phyloP scores from a whole-genome alignment of 2,888 invertebrate species.

The Cheilosia urbana region DNA sequence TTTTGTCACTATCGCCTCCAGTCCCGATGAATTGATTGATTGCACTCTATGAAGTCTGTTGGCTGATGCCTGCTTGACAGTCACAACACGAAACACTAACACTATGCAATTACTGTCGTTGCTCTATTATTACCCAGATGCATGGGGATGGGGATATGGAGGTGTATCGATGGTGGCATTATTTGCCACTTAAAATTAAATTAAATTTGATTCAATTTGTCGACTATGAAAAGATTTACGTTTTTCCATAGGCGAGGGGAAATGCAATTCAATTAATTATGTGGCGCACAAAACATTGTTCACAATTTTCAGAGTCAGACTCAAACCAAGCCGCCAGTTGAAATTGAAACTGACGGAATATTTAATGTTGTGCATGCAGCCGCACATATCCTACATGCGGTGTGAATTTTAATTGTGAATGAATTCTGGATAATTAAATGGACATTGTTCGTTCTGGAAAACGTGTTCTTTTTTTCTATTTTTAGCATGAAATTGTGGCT shows the following conservation, averaged over 20 bases:
- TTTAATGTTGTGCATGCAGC: conserved; percentile 1
- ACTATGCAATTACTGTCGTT: conserved; percentile 54
- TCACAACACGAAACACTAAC: conserved; percentile 54
- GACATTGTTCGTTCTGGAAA: conserved; percentile 43
- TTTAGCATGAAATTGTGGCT: not conserved
- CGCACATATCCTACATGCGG: conserved; percentile 11
- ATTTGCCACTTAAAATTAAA: conserved; percentile 67
- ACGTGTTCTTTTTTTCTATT: conserved; percentile 3
- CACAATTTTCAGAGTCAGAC: conserved; percentile 57
- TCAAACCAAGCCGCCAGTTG: not conserved
- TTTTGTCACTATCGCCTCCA: conserved; percentile 40
- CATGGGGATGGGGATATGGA: conserved; percentile 15
- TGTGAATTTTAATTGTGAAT: conserved; percentile 70
- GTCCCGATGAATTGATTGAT: conserved; percentile 63
- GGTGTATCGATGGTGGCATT: conserved; percentile 50
- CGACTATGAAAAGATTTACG: conserved; percentile 37
- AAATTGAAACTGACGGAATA: conserved; percentile 10
- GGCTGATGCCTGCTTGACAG: conserved; percentile 40
- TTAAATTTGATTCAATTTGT: conserved; percentile 73
- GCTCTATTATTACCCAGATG: conserved; percentile 41
- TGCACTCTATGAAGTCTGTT: conserved; percentile 8
- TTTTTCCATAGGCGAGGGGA: not conserved
- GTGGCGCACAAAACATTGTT: conserved; percentile 48
- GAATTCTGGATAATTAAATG: conserved; percentile 69
- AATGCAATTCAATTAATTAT: conserved; percentile 70